These are phyloP conservation scores for Caenorhabditis inopinata DNA, from an alignment of 1,140 invertebrate genomes.

Conservation along the genomic window DNA sequence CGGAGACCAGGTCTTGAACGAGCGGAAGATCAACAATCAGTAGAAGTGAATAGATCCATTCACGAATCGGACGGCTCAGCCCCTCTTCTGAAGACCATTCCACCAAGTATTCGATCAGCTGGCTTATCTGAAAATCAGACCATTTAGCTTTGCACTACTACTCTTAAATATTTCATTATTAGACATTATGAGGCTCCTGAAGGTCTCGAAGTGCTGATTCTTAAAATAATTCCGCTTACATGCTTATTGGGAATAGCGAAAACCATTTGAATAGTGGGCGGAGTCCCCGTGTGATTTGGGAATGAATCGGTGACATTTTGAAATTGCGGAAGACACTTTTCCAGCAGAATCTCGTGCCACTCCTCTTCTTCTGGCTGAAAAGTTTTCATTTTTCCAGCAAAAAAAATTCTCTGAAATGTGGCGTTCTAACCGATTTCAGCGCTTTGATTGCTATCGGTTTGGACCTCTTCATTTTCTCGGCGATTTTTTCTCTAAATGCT, in stretches of 20 bases:
- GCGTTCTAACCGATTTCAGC: neutral
- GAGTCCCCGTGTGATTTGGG: constrained; percentile 19
- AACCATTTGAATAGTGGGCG: neutral
- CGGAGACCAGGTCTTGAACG: constrained; percentile 25
- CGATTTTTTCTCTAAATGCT: neutral
- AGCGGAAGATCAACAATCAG: constrained; percentile 12
- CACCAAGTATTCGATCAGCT: constrained; percentile 25
- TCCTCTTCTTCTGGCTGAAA: neutral
- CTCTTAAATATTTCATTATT: too few relatives aligned
- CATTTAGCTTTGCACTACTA: neutral
- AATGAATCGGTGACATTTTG: neutral
- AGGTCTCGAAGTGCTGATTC: neutral
- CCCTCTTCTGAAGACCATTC: constrained; percentile 22
- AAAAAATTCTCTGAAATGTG: neutral
- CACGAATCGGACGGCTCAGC: constrained; percentile 8
- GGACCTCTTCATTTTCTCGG: neutral
- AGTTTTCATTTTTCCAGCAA: neutral
- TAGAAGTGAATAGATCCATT: constrained; percentile 30
- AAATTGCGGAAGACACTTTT: constrained; percentile 2
- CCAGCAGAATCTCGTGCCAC: constrained; percentile 23
- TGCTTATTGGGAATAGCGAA: neutral
- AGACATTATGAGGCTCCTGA: neutral
- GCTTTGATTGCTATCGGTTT: neutral
- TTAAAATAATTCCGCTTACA: neutral
- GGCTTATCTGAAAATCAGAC: neutral